Base-by-base conservation (phyloP, 1,140 invertebrate genomes). In the Ips typographus region DNA sequence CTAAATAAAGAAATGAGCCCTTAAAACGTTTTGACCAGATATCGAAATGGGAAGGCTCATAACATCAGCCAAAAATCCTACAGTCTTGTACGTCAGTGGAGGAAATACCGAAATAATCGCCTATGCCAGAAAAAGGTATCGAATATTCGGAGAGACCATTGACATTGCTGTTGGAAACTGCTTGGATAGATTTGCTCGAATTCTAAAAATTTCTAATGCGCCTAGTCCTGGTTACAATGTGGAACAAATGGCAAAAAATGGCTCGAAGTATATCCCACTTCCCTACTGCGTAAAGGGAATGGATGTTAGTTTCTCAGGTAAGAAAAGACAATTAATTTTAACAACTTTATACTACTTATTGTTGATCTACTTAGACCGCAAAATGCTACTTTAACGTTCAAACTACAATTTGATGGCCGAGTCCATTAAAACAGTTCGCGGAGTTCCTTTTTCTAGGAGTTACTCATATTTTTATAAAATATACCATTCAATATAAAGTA, bases 161-260 rank as follows among this genome's bases (percentile, higher is more conserved):
- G 98, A 99, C 80, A 99, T 99, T 76, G 98, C 98, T 65, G 93
- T 99, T 74, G 98, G 98, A 2, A 99, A 99, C 82, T 99, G 98
- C 82, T 85, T 99, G 66, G 98, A 99, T 82, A 87, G 95, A 82
- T 99, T 99, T 87, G 98, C 97, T 1, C 87, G 98, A 79, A 88
- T 98, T 56, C 82, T 99, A 52, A 97, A 94, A 83, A 82, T 99
- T 6, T 97, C 98, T 1, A 99, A 99, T 86, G 96, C 98, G 81
- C 98, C 98, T n/a, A 98, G 96, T 85, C 98, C 98, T 40, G 98
- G 98, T 1, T 99, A 97, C 77, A 99, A 99, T 78, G 99, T 99
- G 77, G 98, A 99, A 84, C 95, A 99, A 81, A 79, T 96, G 77
- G 98, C 98, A 3, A 98, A 98, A 84, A 92, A 90, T 70, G 97